These are phyloP conservation scores for Tiliqua scincoides DNA, from an alignment of 2,113 vertebrate species.

Conservation along the genomic window DNA sequence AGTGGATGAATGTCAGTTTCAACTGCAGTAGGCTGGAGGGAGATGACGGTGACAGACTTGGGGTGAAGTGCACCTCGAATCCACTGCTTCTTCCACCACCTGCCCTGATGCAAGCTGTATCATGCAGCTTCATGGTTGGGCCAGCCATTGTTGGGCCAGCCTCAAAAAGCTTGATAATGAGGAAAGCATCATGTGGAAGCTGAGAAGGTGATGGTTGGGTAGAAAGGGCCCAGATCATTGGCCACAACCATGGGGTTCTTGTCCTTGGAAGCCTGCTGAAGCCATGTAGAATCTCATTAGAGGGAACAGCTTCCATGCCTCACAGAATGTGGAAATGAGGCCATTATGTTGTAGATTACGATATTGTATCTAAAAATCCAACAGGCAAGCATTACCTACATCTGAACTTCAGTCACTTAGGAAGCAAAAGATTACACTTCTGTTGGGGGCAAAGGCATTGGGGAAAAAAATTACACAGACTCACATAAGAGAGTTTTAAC, in stretches of 20 bases:
- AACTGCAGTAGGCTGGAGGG: too few species aligned
- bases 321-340: too few species aligned
- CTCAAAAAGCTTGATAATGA: background rate
- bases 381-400: background rate
- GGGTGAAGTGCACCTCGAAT: too few species aligned
- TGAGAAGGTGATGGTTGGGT: background rate
- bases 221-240: background rate
- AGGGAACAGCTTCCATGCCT: background rate
- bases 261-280: too few species aligned
- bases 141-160: too few species aligned
- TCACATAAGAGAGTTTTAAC: conserved; percentile 88
- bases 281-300: too few species aligned
- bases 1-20: too few species aligned
- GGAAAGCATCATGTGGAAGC: background rate
- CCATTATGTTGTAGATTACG: background rate
- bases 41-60: too few species aligned
- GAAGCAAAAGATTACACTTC: background rate
- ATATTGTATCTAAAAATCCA: background rate
- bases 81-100: too few species aligned
- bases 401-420: background rate
- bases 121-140: too few species aligned
- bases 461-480: conserved; percentile 35
- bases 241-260: background rate
- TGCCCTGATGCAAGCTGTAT: too few species aligned
- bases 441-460: background rate